phyloP scores from a whole-genome alignment of 1,140 invertebrate species.

The Drosophila bocki region DNA sequence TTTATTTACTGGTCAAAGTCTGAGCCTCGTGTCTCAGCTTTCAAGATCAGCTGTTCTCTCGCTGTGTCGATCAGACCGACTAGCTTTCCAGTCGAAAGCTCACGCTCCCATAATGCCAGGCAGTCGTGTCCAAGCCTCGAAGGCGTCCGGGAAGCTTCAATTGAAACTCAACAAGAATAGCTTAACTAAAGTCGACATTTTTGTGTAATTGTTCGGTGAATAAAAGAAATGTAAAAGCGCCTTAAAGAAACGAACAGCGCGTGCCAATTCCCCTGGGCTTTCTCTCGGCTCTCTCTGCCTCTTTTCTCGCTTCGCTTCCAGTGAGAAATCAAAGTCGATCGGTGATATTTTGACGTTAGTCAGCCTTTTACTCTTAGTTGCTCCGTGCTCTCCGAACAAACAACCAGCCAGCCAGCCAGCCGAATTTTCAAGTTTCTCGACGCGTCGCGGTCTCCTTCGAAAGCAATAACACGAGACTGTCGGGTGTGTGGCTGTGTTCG shows the following conservation, averaged over 20 bases:
- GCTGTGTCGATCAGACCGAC: not conserved
- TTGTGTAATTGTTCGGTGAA: conserved; percentile 12
- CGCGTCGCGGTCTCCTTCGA: conserved; percentile 29
- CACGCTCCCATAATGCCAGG: conserved; percentile 9
- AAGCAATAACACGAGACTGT: conserved; percentile 25
- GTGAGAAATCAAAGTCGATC: conserved; percentile 35
- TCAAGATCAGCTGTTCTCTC: conserved; percentile 24
- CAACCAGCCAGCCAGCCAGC: conserved; percentile 15
- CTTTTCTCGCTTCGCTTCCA: conserved; percentile 2
- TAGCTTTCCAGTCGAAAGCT: conserved; percentile 35
- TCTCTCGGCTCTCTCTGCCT: not conserved
- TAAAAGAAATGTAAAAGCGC: conserved; percentile 5
- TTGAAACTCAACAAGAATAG: conserved; percentile 1
- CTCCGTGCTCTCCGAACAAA: conserved; percentile 28
- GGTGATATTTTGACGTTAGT: conserved; percentile 9
- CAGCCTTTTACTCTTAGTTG: conserved; percentile 14
- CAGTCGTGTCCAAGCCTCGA: not conserved
- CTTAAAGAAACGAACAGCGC: conserved; percentile 3
- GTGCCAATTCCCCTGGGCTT: conserved; percentile 16
- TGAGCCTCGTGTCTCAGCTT: conserved; percentile 21
- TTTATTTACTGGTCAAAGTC: not conserved
- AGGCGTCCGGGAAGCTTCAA: conserved; percentile 1
- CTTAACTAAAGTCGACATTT: not conserved
- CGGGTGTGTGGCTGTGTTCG: conserved; percentile 20
- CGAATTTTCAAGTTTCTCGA: conserved; percentile 51